Evolutionary conservation across 1,140 invertebrate species (phyloP).

Genomic region (Hermetia illucens): DNA sequence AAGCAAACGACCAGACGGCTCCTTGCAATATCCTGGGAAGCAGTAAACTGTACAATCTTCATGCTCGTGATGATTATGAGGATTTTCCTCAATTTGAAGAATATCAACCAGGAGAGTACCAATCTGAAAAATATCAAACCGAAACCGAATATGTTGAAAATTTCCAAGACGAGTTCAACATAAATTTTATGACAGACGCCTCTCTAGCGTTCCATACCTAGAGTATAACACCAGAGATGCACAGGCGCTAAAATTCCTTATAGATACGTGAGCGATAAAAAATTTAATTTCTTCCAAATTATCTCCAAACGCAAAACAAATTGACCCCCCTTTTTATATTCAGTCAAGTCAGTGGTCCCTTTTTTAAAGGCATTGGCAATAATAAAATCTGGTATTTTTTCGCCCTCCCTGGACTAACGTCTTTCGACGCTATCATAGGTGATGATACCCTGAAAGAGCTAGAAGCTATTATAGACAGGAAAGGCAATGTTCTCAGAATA

Average conservation of each 20-base stretch:
- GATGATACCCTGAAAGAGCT: too few relatives aligned
- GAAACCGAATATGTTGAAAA: not conserved
- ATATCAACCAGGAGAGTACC: too few relatives aligned
- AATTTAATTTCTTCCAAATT: not conserved
- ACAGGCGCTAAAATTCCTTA: too few relatives aligned
- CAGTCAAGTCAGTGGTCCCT: not conserved
- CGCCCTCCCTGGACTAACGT: not conserved
- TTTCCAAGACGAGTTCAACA: not conserved
- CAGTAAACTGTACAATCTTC: conserved; percentile 2
- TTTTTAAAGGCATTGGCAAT: not conserved
- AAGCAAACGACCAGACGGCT: not conserved
- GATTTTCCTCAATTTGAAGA: too few relatives aligned
- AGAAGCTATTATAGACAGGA: too few relatives aligned
- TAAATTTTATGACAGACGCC: not conserved
- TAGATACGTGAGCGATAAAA: not conserved
- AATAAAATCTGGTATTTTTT: not conserved
- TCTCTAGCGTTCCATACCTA: not conserved
- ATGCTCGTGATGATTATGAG: too few relatives aligned
- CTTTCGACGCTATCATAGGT: too few relatives aligned
- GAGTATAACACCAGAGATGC: too few relatives aligned
- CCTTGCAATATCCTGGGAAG: not conserved
- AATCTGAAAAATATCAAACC: too few relatives aligned
- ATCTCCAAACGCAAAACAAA: not conserved
- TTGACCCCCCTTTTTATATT: too few relatives aligned
- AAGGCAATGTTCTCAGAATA: not conserved